Conservation (phyloP, 2,797 vertebrate species). For the Hoplostethus atlanticus region DNA sequence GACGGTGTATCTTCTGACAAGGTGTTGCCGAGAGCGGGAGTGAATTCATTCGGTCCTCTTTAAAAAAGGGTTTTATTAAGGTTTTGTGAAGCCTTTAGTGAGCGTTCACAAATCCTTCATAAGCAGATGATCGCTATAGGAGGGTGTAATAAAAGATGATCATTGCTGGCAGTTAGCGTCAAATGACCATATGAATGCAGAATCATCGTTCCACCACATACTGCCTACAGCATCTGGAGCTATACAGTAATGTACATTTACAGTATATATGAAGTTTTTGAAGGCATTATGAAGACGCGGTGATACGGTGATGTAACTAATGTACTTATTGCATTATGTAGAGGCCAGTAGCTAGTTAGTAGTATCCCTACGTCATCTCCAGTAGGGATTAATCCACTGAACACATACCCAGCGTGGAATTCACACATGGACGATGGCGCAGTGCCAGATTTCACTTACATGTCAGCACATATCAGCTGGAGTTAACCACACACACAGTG, state of each 20-base stretch:
- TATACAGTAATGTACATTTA: slow-evolving; percentile 18
- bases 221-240: background rate
- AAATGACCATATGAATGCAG: slow-evolving; percentile 6
- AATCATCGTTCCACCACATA: slow-evolving; percentile 9
- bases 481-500: slow-evolving; percentile 49
- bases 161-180: background rate
- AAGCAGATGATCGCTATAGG: background rate
- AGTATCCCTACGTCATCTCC: slow-evolving; percentile 63
- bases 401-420: slow-evolving; percentile 34
- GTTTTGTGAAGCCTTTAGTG: too few relatives aligned
- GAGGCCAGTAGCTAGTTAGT: slow-evolving; percentile 33
- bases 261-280: slow-evolving; percentile 24
- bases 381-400: slow-evolving; percentile 30
- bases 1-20: background rate
- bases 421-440: slow-evolving; percentile 64
- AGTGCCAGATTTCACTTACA: slow-evolving; percentile 57
- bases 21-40: background rate
- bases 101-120: slow-evolving; percentile 21
- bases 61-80: background rate
- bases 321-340: slow-evolving; percentile 33
- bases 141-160: slow-evolving; percentile 20
- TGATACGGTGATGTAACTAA: slow-evolving; percentile 53
- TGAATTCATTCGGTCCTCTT: background rate
- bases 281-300: slow-evolving; percentile 14
- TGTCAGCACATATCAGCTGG: slow-evolving; percentile 69